phyloP scores from a whole-genome alignment of 2,888 invertebrate species.

The Drosophila rubida region DNA sequence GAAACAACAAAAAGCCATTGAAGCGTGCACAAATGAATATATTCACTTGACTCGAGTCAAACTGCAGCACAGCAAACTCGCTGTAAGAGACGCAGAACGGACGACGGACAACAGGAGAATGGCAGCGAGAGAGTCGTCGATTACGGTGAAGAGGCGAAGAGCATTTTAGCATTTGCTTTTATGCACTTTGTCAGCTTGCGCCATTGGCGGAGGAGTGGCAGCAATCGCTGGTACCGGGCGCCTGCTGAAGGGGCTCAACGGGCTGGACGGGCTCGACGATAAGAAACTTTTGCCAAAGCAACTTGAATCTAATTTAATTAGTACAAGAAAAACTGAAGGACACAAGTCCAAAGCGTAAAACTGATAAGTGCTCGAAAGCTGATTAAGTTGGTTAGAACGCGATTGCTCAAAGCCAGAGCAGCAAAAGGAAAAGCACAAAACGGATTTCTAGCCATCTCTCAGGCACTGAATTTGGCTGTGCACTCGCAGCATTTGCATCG shows the following conservation, averaged over 20 bases:
- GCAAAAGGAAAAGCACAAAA: constrained; percentile 29
- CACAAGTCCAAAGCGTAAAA: constrained; percentile 21
- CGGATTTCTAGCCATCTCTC: constrained; percentile 43
- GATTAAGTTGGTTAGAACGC: constrained; percentile 39
- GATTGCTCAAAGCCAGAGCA: constrained; percentile 36
- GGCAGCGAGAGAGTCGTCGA: not conserved
- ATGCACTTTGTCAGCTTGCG: constrained; percentile 33
- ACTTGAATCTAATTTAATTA: constrained; percentile 70
- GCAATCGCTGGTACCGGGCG: constrained; percentile 1
- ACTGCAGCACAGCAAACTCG: constrained; percentile 15
- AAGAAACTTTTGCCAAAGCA: constrained; percentile 53
- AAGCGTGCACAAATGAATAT: constrained; percentile 57
- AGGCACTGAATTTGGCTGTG: constrained; percentile 20
- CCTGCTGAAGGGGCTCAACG: constrained; percentile 27
- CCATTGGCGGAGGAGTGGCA: constrained; percentile 24
- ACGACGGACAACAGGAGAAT: not conserved
- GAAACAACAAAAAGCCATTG: constrained; percentile 59
- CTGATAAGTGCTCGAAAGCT: constrained; percentile 50
- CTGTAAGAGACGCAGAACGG: not conserved
- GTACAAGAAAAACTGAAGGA: constrained; percentile 33
- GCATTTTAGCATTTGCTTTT: constrained; percentile 40
- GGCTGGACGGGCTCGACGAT: constrained; percentile 39
- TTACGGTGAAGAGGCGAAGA: constrained; percentile 11
- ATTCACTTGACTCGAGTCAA: constrained; percentile 44
- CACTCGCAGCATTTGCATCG: constrained; percentile 32